Percentiles rank a stretch among this genome's conserved stretches.
Conservation (phyloP, 2,888 invertebrate species). For the Drosophila lacicola region DNA sequence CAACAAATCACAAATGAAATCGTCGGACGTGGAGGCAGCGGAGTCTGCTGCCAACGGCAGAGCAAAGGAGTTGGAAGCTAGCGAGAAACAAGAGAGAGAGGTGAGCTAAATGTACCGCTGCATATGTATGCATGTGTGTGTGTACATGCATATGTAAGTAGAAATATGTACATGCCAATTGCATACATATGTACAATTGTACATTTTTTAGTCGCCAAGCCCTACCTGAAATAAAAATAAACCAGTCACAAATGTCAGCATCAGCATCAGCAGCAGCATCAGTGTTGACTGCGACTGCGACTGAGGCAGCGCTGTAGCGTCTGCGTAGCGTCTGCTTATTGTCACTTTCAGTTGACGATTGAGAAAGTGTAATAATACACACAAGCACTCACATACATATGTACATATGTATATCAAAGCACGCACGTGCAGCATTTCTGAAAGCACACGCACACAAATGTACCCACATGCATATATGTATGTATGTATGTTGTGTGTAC, state of each 20-base stretch:
- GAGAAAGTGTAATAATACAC: constrained; percentile 33
- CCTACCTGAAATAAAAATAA: constrained; percentile 50
- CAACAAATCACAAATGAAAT: constrained; percentile 18
- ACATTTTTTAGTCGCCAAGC: constrained; percentile 10
- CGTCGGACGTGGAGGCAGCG: not conserved
- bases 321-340: constrained; percentile 20
- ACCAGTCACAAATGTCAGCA: constrained; percentile 26
- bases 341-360: constrained; percentile 47
- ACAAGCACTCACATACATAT: constrained; percentile 2
- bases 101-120: constrained; percentile 50
- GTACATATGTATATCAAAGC: not conserved
- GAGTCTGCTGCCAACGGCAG: constrained; percentile 13
- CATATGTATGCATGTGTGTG: not conserved
- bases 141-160: not conserved
- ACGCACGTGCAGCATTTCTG: constrained; percentile 11
- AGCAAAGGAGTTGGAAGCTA: constrained; percentile 28
- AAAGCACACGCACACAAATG: not conserved
- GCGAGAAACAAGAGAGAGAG: constrained; percentile 22
- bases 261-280: too few species aligned
- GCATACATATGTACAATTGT: constrained; percentile 6
- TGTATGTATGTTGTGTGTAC: not conserved
- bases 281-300: not conserved
- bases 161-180: not conserved
- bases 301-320: not conserved
- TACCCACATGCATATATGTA: not conserved